Percentiles rank a stretch among this genome's conserved stretches.
Conservation (phyloP, 2,113 vertebrate species). For the Spheniscus mendiculus region DNA sequence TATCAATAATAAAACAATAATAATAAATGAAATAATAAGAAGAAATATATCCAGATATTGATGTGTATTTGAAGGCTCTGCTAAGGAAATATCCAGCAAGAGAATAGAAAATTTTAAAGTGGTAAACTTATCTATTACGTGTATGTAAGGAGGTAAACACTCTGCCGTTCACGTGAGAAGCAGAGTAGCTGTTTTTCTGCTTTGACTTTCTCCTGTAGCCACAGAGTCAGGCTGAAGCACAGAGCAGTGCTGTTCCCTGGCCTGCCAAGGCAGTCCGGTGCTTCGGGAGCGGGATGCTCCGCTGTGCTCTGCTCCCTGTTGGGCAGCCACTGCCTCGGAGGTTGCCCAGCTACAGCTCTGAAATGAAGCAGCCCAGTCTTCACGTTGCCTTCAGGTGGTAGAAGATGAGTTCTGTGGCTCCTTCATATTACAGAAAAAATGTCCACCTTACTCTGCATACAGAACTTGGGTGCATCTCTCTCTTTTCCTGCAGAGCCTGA, state of each 20-base stretch:
- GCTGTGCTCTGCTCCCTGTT: neutral
- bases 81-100: neutral
- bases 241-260: fast-evolving
- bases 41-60: too few relatives aligned
- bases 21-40: neutral
- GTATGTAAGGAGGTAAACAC: fast-evolving
- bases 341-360: neutral
- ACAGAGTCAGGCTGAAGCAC: neutral
- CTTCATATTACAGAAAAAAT: neutral
- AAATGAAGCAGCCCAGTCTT: neutral
- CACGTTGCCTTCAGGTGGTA: neutral
- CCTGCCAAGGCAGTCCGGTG: too few relatives aligned
- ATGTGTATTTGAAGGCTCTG: neutral
- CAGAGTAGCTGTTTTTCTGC: neutral
- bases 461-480: neutral
- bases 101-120: neutral
- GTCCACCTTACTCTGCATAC: too few relatives aligned
- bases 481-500: neutral
- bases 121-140: too few relatives aligned
- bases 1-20: too few relatives aligned
- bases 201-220: neutral
- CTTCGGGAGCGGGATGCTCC: fast-evolving
- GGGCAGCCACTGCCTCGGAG: fast-evolving
- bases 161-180: neutral
- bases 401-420: neutral